Conservation (phyloP, 1,140 invertebrate genomes). For the Ptiloglossa arizonensis region DNA sequence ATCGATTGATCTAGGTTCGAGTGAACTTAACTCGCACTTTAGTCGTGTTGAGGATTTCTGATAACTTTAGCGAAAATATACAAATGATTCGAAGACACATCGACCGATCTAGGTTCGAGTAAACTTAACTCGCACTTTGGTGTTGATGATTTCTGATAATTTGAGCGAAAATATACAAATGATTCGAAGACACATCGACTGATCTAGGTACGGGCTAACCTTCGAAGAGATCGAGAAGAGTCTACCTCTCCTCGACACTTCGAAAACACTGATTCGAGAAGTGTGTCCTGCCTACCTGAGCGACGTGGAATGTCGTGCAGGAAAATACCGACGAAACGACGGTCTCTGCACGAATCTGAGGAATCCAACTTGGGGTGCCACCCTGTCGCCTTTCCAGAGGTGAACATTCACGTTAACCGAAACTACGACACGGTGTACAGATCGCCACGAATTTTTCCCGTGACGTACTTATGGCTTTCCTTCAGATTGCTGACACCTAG, state of each 20-base stretch:
- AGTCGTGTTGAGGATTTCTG: too few relatives aligned
- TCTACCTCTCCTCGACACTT: conserved; percentile 93
- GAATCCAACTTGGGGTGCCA: conserved; percentile 95
- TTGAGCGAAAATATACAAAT: too few relatives aligned
- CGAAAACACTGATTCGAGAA: conserved; percentile 92
- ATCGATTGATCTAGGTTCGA: too few relatives aligned
- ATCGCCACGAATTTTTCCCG: too few relatives aligned
- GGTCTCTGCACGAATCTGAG: conserved; percentile 96
- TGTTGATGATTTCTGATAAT: too few relatives aligned
- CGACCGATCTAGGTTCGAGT: too few relatives aligned
- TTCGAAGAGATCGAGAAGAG: conserved; percentile 94
- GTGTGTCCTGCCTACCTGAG: conserved; percentile 94
- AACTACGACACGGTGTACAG: not conserved
- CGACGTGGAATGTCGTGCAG: conserved; percentile 92
- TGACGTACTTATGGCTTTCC: not conserved
- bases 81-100: too few relatives aligned
- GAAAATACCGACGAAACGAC: conserved; percentile 94
- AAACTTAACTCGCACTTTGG: too few relatives aligned
- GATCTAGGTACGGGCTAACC: conserved; percentile 89
- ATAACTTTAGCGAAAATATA: too few relatives aligned
- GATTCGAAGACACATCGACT: too few relatives aligned
- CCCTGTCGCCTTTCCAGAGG: conserved; percentile 91
- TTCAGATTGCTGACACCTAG: conserved; percentile 88
- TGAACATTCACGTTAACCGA: conserved; percentile 68
- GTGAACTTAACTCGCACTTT: too few relatives aligned